phyloP scores from a whole-genome alignment of 1,140 invertebrate genomes.

The Parapsyche elsis region DNA sequence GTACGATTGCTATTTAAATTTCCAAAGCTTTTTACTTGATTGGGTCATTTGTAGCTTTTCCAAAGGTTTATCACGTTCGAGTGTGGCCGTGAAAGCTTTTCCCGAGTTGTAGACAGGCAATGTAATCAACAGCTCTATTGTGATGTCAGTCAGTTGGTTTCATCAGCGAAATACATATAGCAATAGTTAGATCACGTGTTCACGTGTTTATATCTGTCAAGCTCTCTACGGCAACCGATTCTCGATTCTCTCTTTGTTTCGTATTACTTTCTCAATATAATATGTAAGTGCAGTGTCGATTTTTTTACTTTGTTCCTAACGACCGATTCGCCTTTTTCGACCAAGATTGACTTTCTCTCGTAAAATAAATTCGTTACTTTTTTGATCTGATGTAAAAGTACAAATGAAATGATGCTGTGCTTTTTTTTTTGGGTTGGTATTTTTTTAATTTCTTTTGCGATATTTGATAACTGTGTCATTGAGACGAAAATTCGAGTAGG shows the following conservation, averaged over 20 bases:
- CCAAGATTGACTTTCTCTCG: conserved; percentile 37
- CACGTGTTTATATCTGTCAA: background rate
- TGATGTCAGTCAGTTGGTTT: background rate
- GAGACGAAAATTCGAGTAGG: too few species aligned
- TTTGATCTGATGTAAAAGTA: too few species aligned
- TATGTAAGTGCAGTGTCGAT: background rate
- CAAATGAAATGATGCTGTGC: too few species aligned
- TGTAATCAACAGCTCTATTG: background rate
- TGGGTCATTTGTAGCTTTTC: too few species aligned
- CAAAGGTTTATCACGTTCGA: background rate
- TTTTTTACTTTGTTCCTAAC: background rate
- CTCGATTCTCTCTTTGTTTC: background rate
- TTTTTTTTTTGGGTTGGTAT: too few species aligned
- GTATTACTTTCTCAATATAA: conserved; percentile 18
- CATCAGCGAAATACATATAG: background rate
- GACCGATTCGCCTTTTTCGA: conserved; percentile 21
- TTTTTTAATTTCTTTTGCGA: too few species aligned
- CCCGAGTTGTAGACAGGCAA: background rate
- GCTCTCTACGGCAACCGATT: background rate
- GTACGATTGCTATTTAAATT: too few species aligned
- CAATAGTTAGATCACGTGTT: too few species aligned
- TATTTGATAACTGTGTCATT: too few species aligned
- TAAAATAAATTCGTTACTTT: background rate
- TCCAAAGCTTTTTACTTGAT: too few species aligned
- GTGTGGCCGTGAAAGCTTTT: conserved; percentile 1